Evolutionary conservation across 92 coral and sea anemone genomes (phyloP), one percentile per base, ranked within the genome.

Genomic region (Palythoa grandiflora): DNA sequence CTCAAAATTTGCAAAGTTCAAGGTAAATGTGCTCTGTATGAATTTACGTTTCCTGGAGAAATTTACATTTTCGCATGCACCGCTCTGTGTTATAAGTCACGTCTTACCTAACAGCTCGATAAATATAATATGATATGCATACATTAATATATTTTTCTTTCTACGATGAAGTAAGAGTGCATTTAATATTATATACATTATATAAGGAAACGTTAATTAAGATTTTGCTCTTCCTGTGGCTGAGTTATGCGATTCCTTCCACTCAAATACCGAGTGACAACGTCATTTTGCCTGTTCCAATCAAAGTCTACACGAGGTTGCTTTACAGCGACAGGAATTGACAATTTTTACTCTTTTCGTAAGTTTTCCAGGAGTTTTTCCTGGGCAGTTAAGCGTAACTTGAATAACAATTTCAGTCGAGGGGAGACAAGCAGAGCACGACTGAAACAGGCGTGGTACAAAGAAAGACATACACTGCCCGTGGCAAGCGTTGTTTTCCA

Each of bases 381-480:
- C 93, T 0, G 90, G 76, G 57, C 98, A 95, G 12, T 89, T 88
- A 10, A 95, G 92, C 5, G 90, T 68, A n/a, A 95, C 92, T 3
- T 38, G 75, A 3, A 84, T 15, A 7, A 77, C 78, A 51, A 74
- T 77, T 73, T 53, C 63, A 36, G 21, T 47, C 1, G 71, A 79
- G 1, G 98, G 92, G 28, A 85, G 79, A 48, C 98, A 95, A 40
- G 83, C 74, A 0, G 98, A 65, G 28, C 98, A 93, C 1, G 98
- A 93, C 12, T 66, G 47, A 16, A 95, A 93, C 11, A 65, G 80
- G 28, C 89, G 89, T 1, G 98, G 98, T 50, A 93, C 86, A 77
- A 73, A 93, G 71, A 91, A 87, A 38, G 98, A 95, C 38, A 86
- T 81, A 73, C 98, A 95, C 77, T 93, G 98, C 73, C 98, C 98